Conservation (phyloP, 2,888 invertebrate genomes). For the Pinctada fucata region DNA sequence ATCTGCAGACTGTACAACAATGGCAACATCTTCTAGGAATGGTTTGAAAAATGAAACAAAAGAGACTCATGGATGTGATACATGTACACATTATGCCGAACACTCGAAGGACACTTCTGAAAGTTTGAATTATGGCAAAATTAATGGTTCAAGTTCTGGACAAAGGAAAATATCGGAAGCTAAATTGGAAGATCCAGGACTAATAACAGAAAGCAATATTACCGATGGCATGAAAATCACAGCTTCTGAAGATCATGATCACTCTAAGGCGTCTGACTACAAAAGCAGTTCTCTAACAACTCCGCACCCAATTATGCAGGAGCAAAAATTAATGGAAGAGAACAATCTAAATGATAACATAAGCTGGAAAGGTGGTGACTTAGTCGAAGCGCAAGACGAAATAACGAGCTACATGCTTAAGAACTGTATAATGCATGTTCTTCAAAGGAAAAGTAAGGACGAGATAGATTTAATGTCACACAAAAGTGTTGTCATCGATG, state of each 20-base stretch:
- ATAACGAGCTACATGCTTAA: constrained; percentile 44
- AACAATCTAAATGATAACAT: not conserved
- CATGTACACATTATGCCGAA: not conserved
- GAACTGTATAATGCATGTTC: constrained; percentile 32
- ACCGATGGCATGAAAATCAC: not conserved
- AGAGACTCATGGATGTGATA: not conserved
- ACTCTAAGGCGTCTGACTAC: not conserved
- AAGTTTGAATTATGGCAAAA: not conserved
- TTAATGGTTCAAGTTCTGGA: not conserved
- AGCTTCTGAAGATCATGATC: not conserved
- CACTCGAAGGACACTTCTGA: not conserved
- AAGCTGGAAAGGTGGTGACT: constrained; percentile 29
- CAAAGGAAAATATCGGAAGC: not conserved
- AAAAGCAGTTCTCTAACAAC: not conserved
- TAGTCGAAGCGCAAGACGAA: constrained; percentile 33
- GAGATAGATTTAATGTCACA: not conserved
- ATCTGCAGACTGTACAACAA: not conserved
- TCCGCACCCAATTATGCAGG: not conserved
- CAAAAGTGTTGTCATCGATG: constrained; percentile 21
- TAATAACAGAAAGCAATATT: not conserved
- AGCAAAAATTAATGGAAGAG: too few species aligned
- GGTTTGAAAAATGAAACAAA: not conserved
- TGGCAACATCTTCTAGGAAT: not conserved
- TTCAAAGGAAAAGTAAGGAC: not conserved
- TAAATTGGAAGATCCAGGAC: not conserved